phyloP scores from a whole-genome alignment of 1,140 invertebrate species.

The Drosophila tani region DNA sequence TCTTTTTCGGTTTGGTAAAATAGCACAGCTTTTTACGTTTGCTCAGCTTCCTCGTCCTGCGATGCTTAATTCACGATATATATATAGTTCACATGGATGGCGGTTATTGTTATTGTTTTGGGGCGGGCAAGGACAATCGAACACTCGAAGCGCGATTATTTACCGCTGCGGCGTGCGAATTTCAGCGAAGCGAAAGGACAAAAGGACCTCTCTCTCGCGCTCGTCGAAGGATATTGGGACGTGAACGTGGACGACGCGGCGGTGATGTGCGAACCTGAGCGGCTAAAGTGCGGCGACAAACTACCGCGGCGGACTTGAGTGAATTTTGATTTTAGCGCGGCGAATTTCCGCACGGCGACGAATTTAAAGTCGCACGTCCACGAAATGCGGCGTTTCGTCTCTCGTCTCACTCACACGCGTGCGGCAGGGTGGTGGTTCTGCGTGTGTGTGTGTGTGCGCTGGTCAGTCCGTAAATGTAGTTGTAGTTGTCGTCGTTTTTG shows the following conservation, averaged over 20 bases:
- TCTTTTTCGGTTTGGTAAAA: neutral
- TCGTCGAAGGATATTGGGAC: constrained; percentile 71
- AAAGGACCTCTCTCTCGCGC: constrained; percentile 51
- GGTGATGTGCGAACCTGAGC: constrained; percentile 77
- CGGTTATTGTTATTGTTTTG: constrained; percentile 30
- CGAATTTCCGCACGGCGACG: constrained; percentile 78
- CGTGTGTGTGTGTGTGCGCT: constrained; percentile 43
- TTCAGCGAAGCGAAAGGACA: constrained; percentile 31
- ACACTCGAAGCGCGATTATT: constrained; percentile 33
- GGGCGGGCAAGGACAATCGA: constrained; percentile 10
- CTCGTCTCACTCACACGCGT: constrained; percentile 38
- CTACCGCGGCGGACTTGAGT: constrained; percentile 79
- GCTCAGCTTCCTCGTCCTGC: constrained; percentile 11
- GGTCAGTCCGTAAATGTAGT: constrained; percentile 68
- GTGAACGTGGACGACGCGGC: constrained; percentile 17
- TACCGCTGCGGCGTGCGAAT: constrained; percentile 36
- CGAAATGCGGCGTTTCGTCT: constrained; percentile 54
- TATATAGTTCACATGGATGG: constrained; percentile 20
- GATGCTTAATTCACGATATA: constrained; percentile 20
- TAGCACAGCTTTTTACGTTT: constrained; percentile 6
- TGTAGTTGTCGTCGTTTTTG: constrained; percentile 52
- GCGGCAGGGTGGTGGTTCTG: constrained; percentile 35
- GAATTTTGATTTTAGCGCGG: constrained; percentile 84
- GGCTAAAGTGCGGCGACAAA: constrained; percentile 80
- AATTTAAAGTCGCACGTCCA: constrained; percentile 66